A percentile compares a stretch with the other conserved stretches of the same genome.
Conservation (phyloP, 92 coral and sea anemone species). For the Montipora capitata region DNA sequence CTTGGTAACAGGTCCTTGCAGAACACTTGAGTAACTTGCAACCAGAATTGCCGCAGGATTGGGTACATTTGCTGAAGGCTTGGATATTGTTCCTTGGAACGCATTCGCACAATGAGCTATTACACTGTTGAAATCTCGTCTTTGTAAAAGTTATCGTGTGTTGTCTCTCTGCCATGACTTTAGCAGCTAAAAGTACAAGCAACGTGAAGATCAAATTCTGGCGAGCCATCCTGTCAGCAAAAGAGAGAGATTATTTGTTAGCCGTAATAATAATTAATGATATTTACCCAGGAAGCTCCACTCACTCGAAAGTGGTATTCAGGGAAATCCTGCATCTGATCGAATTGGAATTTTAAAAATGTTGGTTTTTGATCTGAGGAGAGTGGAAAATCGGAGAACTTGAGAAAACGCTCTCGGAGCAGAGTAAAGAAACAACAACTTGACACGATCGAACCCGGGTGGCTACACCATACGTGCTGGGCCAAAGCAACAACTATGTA, state of each 20-base stretch:
- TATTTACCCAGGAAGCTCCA: too few relatives aligned
- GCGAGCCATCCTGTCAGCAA: slow-evolving; percentile 25
- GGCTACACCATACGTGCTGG: too few relatives aligned
- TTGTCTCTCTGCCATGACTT: slow-evolving; percentile 15
- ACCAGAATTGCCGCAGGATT: slow-evolving; percentile 53
- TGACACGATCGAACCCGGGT: too few relatives aligned
- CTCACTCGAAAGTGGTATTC: too few relatives aligned
- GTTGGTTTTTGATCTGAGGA: too few relatives aligned
- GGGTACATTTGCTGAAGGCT: slow-evolving; percentile 63
- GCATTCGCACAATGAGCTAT: slow-evolving; percentile 77
- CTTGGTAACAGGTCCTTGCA: slow-evolving; percentile 80
- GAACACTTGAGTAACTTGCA: slow-evolving; percentile 78
- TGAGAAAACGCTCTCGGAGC: too few relatives aligned
- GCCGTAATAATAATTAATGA: too few relatives aligned
- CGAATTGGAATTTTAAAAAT: too few relatives aligned
- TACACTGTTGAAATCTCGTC: slow-evolving; percentile 83
- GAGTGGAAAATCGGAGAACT: too few relatives aligned
- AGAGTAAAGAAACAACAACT: too few relatives aligned
- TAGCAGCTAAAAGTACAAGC: background rate
- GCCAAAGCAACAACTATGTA: too few relatives aligned
- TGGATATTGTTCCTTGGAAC: background rate
- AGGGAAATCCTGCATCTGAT: too few relatives aligned
- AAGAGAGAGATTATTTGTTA: background rate
- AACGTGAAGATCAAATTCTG: background rate
- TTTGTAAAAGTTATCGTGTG: slow-evolving; percentile 19